phyloP scores from a whole-genome alignment of 2,113 vertebrate species.

The Ivindomyrus marchei region DNA sequence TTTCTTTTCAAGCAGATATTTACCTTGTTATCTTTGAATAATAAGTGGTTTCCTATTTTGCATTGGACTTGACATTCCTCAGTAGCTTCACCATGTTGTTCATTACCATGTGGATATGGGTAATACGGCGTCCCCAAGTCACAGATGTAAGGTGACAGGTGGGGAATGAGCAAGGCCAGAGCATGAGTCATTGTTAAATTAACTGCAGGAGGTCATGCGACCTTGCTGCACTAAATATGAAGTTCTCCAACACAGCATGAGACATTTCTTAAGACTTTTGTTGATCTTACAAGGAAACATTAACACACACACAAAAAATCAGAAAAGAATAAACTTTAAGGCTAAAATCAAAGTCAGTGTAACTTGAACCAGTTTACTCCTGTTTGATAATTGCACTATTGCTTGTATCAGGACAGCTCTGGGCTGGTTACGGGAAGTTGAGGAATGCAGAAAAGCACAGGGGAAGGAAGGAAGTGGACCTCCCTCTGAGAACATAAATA shows the following conservation, averaged over 20 bases:
- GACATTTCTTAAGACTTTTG: neutral
- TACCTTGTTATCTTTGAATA: neutral
- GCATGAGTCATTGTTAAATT: neutral
- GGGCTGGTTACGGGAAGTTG: neutral
- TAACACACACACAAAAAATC: neutral
- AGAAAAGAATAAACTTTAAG: neutral
- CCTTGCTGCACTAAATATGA: neutral
- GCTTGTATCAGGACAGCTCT: neutral
- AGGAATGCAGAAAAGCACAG: conserved; percentile 8
- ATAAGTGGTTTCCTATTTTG: neutral
- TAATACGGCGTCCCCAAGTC: neutral
- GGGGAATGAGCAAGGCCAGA: neutral
- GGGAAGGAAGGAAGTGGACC: conserved; percentile 4
- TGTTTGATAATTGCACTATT: neutral
- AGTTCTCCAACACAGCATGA: neutral
- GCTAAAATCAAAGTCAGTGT: neutral
- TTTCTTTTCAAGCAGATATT: neutral
- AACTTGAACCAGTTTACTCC: neutral
- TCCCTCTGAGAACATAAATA: neutral
- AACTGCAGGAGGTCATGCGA: neutral
- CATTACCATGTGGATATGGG: neutral
- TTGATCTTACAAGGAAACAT: neutral
- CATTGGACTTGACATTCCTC: neutral
- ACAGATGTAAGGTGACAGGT: neutral
- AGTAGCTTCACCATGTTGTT: neutral